phyloP scores from a whole-genome alignment of 1,140 invertebrate species.

The Drosophila littoralis region DNA sequence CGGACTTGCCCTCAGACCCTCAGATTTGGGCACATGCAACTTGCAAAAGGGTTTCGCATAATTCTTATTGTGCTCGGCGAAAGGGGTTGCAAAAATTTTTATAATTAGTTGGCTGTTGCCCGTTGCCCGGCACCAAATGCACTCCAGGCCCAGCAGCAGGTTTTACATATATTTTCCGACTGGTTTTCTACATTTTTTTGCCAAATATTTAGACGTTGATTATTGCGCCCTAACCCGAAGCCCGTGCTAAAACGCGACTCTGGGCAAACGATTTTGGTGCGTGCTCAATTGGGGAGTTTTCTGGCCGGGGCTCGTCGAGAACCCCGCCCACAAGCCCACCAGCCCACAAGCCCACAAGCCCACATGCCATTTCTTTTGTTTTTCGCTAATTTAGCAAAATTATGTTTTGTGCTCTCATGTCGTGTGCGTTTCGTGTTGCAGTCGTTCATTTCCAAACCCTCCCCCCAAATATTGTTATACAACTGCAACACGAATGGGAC shows the following conservation, averaged over 20 bases:
- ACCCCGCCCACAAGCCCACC: slow-evolving; percentile 20
- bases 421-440: slow-evolving; percentile 69
- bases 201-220: slow-evolving; percentile 82
- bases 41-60: slow-evolving; percentile 67
- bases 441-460: slow-evolving; percentile 12
- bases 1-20: slow-evolving; percentile 55
- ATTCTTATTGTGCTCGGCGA: slow-evolving; percentile 35
- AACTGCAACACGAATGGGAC: slow-evolving; percentile 68
- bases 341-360: slow-evolving; percentile 31
- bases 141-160: slow-evolving; percentile 38
- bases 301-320: slow-evolving; percentile 17
- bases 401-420: slow-evolving; percentile 76
- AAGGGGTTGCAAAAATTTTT: slow-evolving; percentile 78
- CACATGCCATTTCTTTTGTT: slow-evolving; percentile 75
- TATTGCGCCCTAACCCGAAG: slow-evolving; percentile 47
- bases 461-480: slow-evolving; percentile 49
- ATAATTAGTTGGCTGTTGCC: slow-evolving; percentile 81
- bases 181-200: slow-evolving; percentile 49
- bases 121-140: slow-evolving; percentile 65
- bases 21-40: slow-evolving; percentile 57
- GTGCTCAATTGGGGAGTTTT: slow-evolving; percentile 84
- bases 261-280: slow-evolving; percentile 78
- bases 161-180: slow-evolving; percentile 36
- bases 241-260: slow-evolving; percentile 20
- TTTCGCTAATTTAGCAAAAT: slow-evolving; percentile 83